Conservation (phyloP, 1,140 invertebrate genomes). For the Drosophila bocqueti region DNA sequence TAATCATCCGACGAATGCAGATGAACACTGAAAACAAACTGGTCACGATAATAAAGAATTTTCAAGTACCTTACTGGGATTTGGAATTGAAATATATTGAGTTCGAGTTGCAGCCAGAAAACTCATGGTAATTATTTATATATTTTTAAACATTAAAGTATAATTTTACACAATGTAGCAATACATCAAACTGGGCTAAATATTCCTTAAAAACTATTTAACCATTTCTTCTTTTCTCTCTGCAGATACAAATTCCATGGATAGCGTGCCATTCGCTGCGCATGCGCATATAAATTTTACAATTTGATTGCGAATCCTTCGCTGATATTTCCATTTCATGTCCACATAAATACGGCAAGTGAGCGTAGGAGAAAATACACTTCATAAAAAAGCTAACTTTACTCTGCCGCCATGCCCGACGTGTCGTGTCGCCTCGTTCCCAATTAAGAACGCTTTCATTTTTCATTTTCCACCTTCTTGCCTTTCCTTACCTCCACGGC, state of each 20-base stretch:
- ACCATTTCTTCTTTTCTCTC: neutral
- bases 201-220: neutral
- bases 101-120: neutral
- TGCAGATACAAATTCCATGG: conserved; percentile 28
- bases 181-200: neutral
- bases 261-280: conserved; percentile 58
- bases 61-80: neutral
- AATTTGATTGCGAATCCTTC: conserved; percentile 62
- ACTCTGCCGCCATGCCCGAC: conserved; percentile 33
- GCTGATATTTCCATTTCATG: conserved; percentile 48
- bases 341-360: conserved; percentile 49
- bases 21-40: conserved; percentile 4
- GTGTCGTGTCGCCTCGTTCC: conserved; percentile 48
- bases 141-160: neutral
- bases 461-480: conserved; percentile 71
- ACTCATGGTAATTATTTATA: neutral
- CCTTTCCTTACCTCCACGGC: conserved; percentile 34
- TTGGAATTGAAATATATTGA: neutral
- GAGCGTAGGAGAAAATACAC: conserved; percentile 36
- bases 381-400: conserved; percentile 39
- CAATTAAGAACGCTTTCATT: conserved; percentile 83
- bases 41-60: neutral
- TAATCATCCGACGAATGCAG: conserved; percentile 30
- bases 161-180: neutral
- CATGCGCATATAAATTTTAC: conserved; percentile 67